Evolutionary conservation across 2,113 vertebrate genomes (phyloP), one percentile per base, ranked within the genome.

Genomic region (Excalfactoria chinensis): DNA sequence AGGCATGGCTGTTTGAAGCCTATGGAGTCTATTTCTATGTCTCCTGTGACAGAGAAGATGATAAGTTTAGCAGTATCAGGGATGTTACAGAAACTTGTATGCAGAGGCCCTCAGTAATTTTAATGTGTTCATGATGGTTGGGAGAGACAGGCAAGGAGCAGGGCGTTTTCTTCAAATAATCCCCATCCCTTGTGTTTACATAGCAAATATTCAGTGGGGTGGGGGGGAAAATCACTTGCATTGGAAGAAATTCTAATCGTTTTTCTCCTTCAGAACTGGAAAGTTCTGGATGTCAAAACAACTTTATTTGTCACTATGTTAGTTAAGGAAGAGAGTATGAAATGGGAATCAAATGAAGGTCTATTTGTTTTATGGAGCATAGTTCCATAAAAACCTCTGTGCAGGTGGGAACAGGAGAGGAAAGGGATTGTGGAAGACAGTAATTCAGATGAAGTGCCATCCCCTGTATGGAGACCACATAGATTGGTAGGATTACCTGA

Each of bases 11-110:
- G 0, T 11, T 1, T 32, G 25, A 74, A 25, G 26, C n/a, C 58
- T 64, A 5, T 18, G n/a, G 44, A 51, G 18, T 22, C 4, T 41
- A 0, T 32, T 56, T 58, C 32, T 44, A n/a, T 0, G 0, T 63
- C 75, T 46, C 40, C 5, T 53, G 8, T 35, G 28, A 15, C 56
- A 71, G 44, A 71, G 70, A 59, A 62, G 32, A 14, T 23, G 16
- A 11, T 15, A 32, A 51, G 11, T 37, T 63, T 26, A 32, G 16
- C 32, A 49, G 66, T 37, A 26, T 9, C 17, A 41, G 15, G 19
- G 21, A 3, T 58, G 37, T 32, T 76, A 14, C 26, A 58, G 46
- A 55, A 35, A 9, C 17, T 44, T 37, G 48, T 13, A 9, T 53
- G 43, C 37, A 16, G 41, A 49, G 44, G 34, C 6, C 17, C 17